Percentiles rank a stretch among this genome's conserved stretches.
Evolutionary conservation across 1,140 invertebrate species (phyloP).

Genomic region (Aethina tumida): DNA sequence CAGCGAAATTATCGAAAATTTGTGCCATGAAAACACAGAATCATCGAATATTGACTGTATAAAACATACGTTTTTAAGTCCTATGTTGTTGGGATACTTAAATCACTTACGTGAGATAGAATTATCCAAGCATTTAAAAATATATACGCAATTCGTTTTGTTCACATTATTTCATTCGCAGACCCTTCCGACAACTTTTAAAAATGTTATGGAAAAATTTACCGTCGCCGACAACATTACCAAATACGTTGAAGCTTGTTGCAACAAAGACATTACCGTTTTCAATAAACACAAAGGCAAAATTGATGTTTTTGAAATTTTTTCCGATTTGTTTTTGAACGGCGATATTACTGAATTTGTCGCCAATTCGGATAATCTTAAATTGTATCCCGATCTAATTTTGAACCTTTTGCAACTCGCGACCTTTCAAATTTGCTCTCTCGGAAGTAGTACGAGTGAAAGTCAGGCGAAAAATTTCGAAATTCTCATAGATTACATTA

Average conservation of each 20-base stretch:
- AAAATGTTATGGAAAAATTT: conserved; percentile 7
- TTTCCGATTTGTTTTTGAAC: conserved; percentile 15
- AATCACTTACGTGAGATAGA: conserved; percentile 14
- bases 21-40: conserved; percentile 5
- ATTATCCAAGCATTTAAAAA: conserved; percentile 16
- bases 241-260: conserved; percentile 8
- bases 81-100: conserved; percentile 19
- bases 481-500: conserved; percentile 4
- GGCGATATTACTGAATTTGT: conserved; percentile 8
- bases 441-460: conserved; percentile 1
- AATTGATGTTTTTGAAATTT: conserved; percentile 11
- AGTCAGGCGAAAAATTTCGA: conserved; percentile 5
- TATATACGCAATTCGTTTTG: conserved; percentile 24
- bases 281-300: conserved; percentile 19
- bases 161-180: conserved; percentile 27
- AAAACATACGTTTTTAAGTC: conserved; percentile 19
- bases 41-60: no score
- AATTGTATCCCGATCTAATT: conserved; percentile 15
- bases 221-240: conserved; percentile 1
- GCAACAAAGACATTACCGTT: not conserved
- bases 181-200: conserved; percentile 11
- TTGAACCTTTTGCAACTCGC: conserved; percentile 21
- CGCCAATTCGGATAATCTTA: not conserved
- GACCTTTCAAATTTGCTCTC: conserved; percentile 23
- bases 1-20: conserved; percentile 13